Evolutionary conservation across 2,113 vertebrate genomes (phyloP).

Genomic region (Cichladusa arquata): DNA sequence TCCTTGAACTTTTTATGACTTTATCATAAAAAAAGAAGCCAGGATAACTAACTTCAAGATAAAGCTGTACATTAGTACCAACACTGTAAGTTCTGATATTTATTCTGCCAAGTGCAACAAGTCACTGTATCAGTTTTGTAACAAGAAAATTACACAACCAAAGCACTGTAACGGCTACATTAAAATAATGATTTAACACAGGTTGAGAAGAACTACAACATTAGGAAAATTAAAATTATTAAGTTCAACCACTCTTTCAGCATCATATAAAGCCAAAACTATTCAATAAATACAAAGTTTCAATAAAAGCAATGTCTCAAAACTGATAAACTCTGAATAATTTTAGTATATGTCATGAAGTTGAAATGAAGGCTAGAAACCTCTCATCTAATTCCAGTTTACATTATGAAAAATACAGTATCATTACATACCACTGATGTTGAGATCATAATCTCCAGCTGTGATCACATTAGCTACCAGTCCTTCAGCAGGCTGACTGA

Average conservation of each 20-base stretch:
- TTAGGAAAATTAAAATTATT: not conserved
- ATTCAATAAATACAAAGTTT: not conserved
- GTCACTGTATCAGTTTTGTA: not conserved
- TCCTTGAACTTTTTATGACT: not conserved
- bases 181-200: not conserved
- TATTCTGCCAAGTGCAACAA: not conserved
- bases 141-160: not conserved
- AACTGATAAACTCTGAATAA: not conserved
- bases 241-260: not conserved
- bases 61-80: not conserved
- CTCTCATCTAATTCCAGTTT: not conserved
- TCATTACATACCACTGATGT: conserved; percentile 88
- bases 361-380: not conserved
- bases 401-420: not conserved
- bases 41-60: not conserved
- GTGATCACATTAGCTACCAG: conserved; percentile 86
- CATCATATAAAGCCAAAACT: not conserved
- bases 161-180: not conserved
- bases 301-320: not conserved
- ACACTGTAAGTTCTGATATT: not conserved
- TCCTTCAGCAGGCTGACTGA: conserved; percentile 90
- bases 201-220: not conserved
- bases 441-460: conserved; percentile 94
- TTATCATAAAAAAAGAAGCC: not conserved
- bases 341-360: not conserved